Conservation (phyloP, 2,888 invertebrate species). For the Megalurothrips usitatus region DNA sequence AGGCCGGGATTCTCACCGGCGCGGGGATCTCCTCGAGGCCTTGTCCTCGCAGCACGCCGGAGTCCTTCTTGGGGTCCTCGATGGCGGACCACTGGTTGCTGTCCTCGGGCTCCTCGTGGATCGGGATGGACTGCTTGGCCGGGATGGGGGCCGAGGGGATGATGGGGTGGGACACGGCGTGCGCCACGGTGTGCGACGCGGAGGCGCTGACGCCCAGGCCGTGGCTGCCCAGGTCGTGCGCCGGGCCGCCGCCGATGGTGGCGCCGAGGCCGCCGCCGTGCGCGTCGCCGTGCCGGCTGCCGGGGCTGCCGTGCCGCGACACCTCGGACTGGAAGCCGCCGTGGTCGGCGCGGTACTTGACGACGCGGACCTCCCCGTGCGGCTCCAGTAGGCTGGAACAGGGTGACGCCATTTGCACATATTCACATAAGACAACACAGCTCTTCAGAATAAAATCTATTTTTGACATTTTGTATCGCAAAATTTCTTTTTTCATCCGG, state of each 20-base stretch:
- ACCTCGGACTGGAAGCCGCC: conserved; percentile 18
- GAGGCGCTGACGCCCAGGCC: conserved; percentile 22
- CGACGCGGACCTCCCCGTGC: conserved; percentile 17
- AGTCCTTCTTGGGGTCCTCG: conserved; percentile 10
- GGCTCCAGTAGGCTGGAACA: neutral
- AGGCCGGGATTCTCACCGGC: neutral
- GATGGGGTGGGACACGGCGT: neutral
- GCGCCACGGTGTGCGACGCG: neutral
- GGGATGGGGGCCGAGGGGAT: neutral
- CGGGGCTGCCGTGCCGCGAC: conserved; percentile 1
- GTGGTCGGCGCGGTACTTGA: conserved; percentile 21
- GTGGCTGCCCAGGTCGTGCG: conserved; percentile 14
- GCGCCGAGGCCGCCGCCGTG: conserved; percentile 20
- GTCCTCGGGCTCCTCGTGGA: neutral
- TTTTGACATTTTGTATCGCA: no score
- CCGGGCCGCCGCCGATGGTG: conserved; percentile 6
- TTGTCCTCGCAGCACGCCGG: neutral
- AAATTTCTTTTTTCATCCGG: neutral
- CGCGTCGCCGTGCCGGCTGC: neutral
- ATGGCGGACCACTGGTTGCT: conserved; percentile 8
- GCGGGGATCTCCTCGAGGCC: conserved; percentile 11
- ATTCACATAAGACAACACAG: no score
- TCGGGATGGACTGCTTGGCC: neutral
- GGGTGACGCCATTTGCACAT: no score
- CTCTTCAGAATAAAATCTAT: no score